These are phyloP conservation scores for Catharus fuscescens DNA, from an alignment of 2,113 vertebrate genomes.

Conservation along the genomic window DNA sequence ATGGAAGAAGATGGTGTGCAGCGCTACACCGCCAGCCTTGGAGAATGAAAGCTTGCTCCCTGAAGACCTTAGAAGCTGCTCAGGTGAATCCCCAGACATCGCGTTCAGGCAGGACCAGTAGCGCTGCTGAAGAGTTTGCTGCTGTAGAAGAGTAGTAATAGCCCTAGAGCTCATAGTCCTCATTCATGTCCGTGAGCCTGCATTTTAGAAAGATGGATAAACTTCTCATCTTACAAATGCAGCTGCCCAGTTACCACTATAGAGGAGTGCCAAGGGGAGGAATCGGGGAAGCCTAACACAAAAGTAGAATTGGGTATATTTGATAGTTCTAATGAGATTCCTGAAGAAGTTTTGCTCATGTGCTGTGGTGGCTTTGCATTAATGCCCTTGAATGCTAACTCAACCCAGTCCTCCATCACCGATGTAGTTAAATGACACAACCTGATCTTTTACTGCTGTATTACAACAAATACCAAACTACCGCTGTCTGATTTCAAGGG, in stretches of 20 bases:
- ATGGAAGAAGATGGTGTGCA: rapidly evolving
- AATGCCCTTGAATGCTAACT: background rate
- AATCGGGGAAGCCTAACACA: background rate
- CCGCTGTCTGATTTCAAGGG: background rate
- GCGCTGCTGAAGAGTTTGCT: background rate
- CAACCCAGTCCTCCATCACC: too few species aligned
- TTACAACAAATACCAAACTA: background rate
- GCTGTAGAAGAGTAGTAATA: too few species aligned
- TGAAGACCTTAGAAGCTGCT: rapidly evolving
- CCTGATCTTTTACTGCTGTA: background rate
- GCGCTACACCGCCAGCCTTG: rapidly evolving
- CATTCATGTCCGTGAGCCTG: rapidly evolving
- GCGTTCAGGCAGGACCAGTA: background rate
- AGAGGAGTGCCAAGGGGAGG: background rate
- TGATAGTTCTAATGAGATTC: background rate
- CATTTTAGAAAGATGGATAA: background rate
- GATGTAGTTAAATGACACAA: background rate
- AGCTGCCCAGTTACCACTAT: background rate
- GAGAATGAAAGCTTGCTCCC: rapidly evolving
- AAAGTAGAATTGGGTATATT: background rate
- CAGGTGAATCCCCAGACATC: background rate
- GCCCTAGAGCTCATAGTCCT: background rate
- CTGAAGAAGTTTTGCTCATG: background rate
- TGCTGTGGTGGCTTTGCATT: background rate
- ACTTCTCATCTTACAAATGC: background rate